Evolutionary conservation across 2,113 vertebrate species (phyloP), one percentile per base, ranked within the genome.

Genomic region (Tragelaphus scriptus): DNA sequence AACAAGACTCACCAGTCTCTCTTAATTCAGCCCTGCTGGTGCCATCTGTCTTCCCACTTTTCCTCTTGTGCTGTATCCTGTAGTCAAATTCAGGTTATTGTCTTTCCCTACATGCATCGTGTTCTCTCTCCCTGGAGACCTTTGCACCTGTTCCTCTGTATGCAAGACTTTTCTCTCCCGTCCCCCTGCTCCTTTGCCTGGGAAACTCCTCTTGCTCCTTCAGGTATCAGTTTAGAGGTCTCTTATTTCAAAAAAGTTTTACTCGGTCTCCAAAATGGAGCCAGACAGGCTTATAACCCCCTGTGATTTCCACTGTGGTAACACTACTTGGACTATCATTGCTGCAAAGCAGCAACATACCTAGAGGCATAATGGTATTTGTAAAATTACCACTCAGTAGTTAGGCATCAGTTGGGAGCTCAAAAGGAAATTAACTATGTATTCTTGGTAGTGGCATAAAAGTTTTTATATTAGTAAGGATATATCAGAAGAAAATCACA

Each of bases 181-280:
- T 9, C n/a, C 19, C 21, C n/a, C 16, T 47, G 15, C 30, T 80
- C 7, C 4, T 25, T 93, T 32, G 17, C 26, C 44, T 88, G 36
- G 17, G 58, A 90, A 91, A 79, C n/a, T 59, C 49, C 23, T 68
- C 91, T 85, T 86, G 49, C 2, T 88, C 40, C 32, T 91, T 47
- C 26, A 91, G 77, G 36, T 25, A 19, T 55, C 26, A 49, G 9
- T 61, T 85, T 56, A 93, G 21, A 65, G 51, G 30, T 36, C 10
- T 94, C 6, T 80, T 82, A 84, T 90, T 93, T 89, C 85, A 95
- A 80, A 61, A 71, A 91, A 85, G 25, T 44, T 84, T 88, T 80
- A 36, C 6, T 4, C 47, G 12, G 47, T 47, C 47, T 88, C 77
- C 58, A 80, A 79, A 95, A 88, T 17, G 95, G 61, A 79, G 17